Percentiles rank a stretch among this genome's conserved stretches.
Evolutionary conservation across 1,140 invertebrate species (phyloP).

Genomic region (Scaptomyza pallida): DNA sequence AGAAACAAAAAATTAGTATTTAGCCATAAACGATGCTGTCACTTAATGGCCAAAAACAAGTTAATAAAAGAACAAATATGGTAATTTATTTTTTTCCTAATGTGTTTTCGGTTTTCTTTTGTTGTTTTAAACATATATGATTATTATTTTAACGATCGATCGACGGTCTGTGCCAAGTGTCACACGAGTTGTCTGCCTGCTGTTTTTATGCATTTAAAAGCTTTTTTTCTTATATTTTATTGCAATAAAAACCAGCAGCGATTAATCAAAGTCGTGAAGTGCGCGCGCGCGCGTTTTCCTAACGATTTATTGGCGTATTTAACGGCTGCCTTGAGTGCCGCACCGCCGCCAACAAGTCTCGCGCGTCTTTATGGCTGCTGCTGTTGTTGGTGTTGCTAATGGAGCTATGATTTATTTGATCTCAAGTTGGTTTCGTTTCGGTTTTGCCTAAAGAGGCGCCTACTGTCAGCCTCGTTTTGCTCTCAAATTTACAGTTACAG

Average conservation of each 20-base stretch:
- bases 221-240: slow-evolving; percentile 4
- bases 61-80: slow-evolving; percentile 13
- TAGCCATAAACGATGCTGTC: slow-evolving; percentile 33
- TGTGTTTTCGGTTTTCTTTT: slow-evolving; percentile 2
- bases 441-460: slow-evolving; percentile 39
- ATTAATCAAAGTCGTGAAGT: slow-evolving; percentile 63
- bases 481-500: slow-evolving; percentile 1
- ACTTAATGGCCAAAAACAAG: slow-evolving; percentile 23
- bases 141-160: slow-evolving; percentile 36
- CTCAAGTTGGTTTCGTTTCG: slow-evolving; percentile 48
- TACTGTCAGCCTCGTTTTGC: slow-evolving; percentile 14
- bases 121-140: slow-evolving; percentile 13
- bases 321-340: slow-evolving; percentile 31
- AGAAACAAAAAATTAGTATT: slow-evolving; percentile 30
- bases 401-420: slow-evolving; percentile 53
- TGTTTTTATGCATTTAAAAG: slow-evolving; percentile 16
- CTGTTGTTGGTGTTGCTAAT: slow-evolving; percentile 36
- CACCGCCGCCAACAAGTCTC: slow-evolving; percentile 56
- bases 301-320: slow-evolving; percentile 49
- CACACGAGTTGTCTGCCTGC: slow-evolving; percentile 32
- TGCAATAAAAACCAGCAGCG: slow-evolving; percentile 24
- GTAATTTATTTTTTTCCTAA: no score
- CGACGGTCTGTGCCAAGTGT: slow-evolving; percentile 35
- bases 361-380: slow-evolving; percentile 31
- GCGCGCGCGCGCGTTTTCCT: slow-evolving; percentile 60